A percentile compares a stretch with the other conserved stretches of the same genome.
Evolutionary conservation across 2,888 invertebrate genomes (phyloP).

Genomic region (Synanthedon myopaeformis): DNA sequence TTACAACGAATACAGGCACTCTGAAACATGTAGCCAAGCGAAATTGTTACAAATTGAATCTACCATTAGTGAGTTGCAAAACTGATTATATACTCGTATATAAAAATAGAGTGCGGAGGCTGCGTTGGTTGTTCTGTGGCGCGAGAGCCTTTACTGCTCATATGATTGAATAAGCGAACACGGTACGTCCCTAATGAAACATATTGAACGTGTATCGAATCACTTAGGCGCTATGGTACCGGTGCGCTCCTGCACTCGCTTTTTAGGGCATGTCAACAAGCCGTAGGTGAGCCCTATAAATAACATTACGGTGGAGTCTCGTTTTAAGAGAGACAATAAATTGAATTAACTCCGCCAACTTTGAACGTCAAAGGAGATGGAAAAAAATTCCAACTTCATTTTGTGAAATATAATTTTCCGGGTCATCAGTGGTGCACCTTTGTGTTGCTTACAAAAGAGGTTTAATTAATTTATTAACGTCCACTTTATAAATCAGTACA

Average conservation of each 20-base stretch:
- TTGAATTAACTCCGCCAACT: slow-evolving; percentile 60
- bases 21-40: background rate
- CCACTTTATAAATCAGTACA: slow-evolving; percentile 21
- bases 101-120: slow-evolving; percentile 38
- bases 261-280: slow-evolving; percentile 54
- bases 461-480: slow-evolving; percentile 57
- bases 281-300: slow-evolving; percentile 62
- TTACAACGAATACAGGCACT: background rate
- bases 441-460: slow-evolving; percentile 34
- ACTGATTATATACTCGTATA: slow-evolving; percentile 45
- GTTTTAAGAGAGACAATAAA: slow-evolving; percentile 65
- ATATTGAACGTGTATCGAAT: slow-evolving; percentile 69
- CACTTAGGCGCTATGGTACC: slow-evolving; percentile 47
- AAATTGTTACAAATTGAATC: slow-evolving; percentile 33
- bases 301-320: slow-evolving; percentile 57
- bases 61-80: slow-evolving; percentile 47
- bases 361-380: slow-evolving; percentile 56
- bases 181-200: slow-evolving; percentile 62
- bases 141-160: slow-evolving; percentile 39
- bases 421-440: slow-evolving; percentile 36
- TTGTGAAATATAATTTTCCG: slow-evolving; percentile 55
- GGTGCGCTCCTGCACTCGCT: slow-evolving; percentile 59
- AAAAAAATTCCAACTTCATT: slow-evolving; percentile 46
- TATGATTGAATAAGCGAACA: slow-evolving; percentile 66
- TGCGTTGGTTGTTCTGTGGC: slow-evolving; percentile 29